A percentile compares a stretch with the other conserved stretches of the same genome.
Conservation (phyloP, 1,140 invertebrate genomes). For the Drosophila fuyamai region DNA sequence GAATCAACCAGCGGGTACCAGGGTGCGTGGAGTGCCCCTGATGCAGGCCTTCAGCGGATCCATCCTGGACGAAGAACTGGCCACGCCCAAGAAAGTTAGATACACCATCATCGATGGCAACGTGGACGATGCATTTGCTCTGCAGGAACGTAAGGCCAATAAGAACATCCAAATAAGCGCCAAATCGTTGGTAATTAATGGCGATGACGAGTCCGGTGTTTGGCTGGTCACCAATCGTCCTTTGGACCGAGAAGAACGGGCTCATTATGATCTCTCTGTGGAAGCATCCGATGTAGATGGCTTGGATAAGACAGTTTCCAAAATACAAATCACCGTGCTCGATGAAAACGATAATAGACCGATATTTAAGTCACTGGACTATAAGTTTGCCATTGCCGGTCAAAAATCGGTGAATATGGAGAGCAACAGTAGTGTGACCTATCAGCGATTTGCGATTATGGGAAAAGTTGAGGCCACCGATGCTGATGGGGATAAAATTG, state of each 20-base stretch:
- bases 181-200: conserved; percentile 84
- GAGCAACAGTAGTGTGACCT: conserved; percentile 86
- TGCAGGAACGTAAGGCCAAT: conserved; percentile 87
- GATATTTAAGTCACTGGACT: conserved; percentile 90
- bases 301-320: conserved; percentile 90
- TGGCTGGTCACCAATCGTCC: conserved; percentile 89
- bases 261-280: conserved; percentile 89
- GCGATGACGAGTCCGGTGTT: conserved; percentile 86
- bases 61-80: conserved; percentile 82
- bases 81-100: conserved; percentile 87
- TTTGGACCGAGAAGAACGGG: conserved; percentile 90
- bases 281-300: conserved; percentile 91
- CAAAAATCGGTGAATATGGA: conserved; percentile 86
- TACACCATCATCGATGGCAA: conserved; percentile 92
- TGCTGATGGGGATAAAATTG: conserved; percentile 94
- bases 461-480: conserved; percentile 93
- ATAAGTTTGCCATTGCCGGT: conserved; percentile 90
- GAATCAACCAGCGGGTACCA: conserved; percentile 89
- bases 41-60: conserved; percentile 86
- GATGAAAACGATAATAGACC: conserved; percentile 97
- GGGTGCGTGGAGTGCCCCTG: conserved; percentile 88
- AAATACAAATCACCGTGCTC: conserved; percentile 89
- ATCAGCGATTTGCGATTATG: conserved; percentile 91
- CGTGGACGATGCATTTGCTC: conserved; percentile 88
- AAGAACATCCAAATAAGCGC: conserved; percentile 86